Evolutionary conservation across 2,113 vertebrate species (phyloP).

Genomic region (Dipodomys spectabilis): DNA sequence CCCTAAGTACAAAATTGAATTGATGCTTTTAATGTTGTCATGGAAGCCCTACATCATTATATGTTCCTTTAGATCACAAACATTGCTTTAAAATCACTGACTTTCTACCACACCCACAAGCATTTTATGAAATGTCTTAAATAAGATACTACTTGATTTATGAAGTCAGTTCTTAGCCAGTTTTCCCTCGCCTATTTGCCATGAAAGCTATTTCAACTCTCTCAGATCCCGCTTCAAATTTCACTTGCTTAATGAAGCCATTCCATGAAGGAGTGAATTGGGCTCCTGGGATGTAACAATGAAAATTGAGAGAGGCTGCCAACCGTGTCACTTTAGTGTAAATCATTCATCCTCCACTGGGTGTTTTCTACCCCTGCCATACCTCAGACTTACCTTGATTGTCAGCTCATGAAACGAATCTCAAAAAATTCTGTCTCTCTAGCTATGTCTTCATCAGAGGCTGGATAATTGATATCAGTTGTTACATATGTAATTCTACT

Average conservation of each 20-base stretch:
- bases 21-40: neutral
- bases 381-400: slow-evolving; percentile 65
- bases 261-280: slow-evolving; percentile 72
- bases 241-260: slow-evolving; percentile 78
- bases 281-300: slow-evolving; percentile 66
- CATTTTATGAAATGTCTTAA: slow-evolving; percentile 23
- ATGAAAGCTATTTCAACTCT: slow-evolving; percentile 65
- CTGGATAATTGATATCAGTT: slow-evolving; percentile 16
- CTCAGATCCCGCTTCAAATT: slow-evolving; percentile 74
- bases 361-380: slow-evolving; percentile 53
- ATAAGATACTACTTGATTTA: slow-evolving; percentile 65
- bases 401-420: slow-evolving; percentile 55
- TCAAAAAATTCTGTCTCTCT: slow-evolving; percentile 40
- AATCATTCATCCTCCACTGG: slow-evolving; percentile 64
- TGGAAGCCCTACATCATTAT: neutral
- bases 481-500: slow-evolving; percentile 9
- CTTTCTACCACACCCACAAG: slow-evolving; percentile 18
- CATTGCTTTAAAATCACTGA: neutral
- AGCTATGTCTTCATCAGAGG: slow-evolving; percentile 17
- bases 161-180: slow-evolving; percentile 55
- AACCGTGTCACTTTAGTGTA: slow-evolving; percentile 55
- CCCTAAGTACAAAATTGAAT: neutral
- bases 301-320: slow-evolving; percentile 70
- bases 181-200: slow-evolving; percentile 49
- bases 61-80: neutral